Percentiles rank a stretch among this genome's conserved stretches.
These are phyloP conservation scores for Leptopilina myrica DNA, from an alignment of 2,888 invertebrate species.

Conservation along the genomic window DNA sequence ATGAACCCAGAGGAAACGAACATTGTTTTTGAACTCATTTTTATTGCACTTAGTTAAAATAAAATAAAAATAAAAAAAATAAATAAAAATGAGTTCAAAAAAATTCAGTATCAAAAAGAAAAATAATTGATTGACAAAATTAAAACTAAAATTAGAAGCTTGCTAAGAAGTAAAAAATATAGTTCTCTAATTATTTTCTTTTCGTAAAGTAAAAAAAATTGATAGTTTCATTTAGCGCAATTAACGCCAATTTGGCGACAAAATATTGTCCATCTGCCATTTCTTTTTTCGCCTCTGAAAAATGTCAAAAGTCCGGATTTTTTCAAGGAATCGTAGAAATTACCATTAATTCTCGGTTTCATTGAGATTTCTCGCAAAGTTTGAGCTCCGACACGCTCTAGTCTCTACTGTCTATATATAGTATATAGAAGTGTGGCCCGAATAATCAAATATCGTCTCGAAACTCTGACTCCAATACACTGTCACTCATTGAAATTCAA, in stretches of 20 bases:
- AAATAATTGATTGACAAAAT: too few relatives aligned
- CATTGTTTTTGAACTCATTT: too few relatives aligned
- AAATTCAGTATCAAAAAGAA: too few relatives aligned
- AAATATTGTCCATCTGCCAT: conserved; percentile 46
- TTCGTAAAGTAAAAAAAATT: conserved; percentile 5
- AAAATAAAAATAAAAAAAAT: too few relatives aligned
- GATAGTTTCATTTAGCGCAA: conserved; percentile 59
- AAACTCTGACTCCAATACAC: conserved; percentile 27
- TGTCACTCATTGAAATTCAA: conserved; percentile 63
- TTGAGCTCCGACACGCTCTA: conserved; percentile 47
- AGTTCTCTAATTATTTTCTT: neutral
- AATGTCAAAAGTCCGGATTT: conserved; percentile 47
- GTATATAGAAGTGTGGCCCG: neutral
- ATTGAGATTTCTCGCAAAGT: conserved; percentile 52
- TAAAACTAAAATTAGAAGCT: too few relatives aligned
- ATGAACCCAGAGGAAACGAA: too few relatives aligned
- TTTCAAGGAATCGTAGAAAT: conserved; percentile 57
- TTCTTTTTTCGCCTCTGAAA: neutral
- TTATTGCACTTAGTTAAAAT: too few relatives aligned
- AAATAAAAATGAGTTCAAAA: too few relatives aligned
- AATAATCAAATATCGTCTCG: conserved; percentile 15
- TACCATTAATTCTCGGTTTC: conserved; percentile 59
- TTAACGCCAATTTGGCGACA: conserved; percentile 58
- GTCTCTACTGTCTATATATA: neutral
- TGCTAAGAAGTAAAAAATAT: too few relatives aligned